These are phyloP conservation scores for Phataginus tetradactyla DNA, from an alignment of 2,797 vertebrate genomes.

Conservation along the genomic window DNA sequence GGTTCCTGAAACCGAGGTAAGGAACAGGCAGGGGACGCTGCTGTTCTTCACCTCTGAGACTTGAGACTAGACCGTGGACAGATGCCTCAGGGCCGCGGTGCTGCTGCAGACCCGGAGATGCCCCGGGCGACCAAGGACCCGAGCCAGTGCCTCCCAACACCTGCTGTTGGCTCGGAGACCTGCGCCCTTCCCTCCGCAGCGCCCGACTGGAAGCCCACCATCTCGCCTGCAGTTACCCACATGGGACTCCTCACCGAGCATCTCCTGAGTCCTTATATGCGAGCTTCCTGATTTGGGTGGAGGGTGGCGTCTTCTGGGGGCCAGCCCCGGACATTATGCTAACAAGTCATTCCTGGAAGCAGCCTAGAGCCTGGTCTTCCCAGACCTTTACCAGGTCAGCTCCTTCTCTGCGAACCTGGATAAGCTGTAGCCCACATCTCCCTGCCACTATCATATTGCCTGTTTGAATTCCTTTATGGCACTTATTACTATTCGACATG, in stretches of 20 bases:
- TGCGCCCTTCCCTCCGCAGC: too few relatives aligned
- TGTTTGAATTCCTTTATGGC: background rate
- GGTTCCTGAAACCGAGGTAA: background rate
- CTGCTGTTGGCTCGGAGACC: background rate
- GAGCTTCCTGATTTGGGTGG: background rate
- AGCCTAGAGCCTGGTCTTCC: background rate
- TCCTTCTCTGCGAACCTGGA: background rate
- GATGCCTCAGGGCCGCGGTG: background rate
- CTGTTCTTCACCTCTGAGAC: background rate
- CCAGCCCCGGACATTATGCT: background rate
- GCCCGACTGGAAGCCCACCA: background rate
- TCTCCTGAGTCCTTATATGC: background rate
- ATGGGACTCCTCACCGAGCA: background rate
- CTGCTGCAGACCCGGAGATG: background rate
- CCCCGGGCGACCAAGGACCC: background rate
- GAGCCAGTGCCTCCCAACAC: too few relatives aligned
- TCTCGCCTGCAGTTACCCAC: rapidly evolving
- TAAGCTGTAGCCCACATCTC: background rate
- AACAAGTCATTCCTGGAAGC: background rate
- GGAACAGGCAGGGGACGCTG: background rate
- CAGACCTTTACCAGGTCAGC: background rate
- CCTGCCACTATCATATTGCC: too few relatives aligned
- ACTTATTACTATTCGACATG: background rate
- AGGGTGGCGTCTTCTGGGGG: background rate
- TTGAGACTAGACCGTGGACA: background rate